Evolutionary conservation across 2,888 invertebrate genomes (phyloP).

Genomic region (Chironomus tentans): DNA sequence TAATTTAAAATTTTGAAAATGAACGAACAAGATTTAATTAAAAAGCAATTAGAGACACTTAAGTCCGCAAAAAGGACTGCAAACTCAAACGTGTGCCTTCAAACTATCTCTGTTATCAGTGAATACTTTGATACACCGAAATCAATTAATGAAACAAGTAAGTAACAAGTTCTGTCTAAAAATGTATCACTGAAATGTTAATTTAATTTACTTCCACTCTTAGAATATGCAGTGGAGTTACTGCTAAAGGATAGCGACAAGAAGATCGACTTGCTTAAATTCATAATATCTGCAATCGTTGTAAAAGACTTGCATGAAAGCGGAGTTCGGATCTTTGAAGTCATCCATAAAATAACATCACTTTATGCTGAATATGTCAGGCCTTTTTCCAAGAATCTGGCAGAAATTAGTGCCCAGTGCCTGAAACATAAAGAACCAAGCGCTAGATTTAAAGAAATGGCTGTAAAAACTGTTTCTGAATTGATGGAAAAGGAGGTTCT

Average conservation of each 20-base stretch:
- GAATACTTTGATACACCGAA: not conserved
- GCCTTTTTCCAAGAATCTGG: not conserved
- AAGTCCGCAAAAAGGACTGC: not conserved
- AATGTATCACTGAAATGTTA: no score
- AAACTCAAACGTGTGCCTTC: not conserved
- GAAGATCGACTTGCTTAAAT: not conserved
- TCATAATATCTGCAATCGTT: not conserved
- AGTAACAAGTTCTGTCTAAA: not conserved
- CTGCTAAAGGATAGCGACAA: not conserved
- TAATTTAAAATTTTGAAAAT: no score
- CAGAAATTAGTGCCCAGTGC: not conserved
- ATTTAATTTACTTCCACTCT: no score
- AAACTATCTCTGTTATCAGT: not conserved
- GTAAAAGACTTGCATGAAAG: not conserved
- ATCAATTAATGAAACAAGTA: not conserved
- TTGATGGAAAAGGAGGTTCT: not conserved
- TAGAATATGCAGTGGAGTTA: slow-evolving; percentile 12
- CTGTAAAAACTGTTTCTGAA: slow-evolving; percentile 30
- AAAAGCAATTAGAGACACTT: not conserved
- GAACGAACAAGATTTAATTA: not conserved
- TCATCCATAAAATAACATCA: not conserved
- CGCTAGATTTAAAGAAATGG: slow-evolving; percentile 33
- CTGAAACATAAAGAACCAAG: not conserved
- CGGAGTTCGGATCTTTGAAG: not conserved
- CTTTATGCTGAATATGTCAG: not conserved